A percentile compares a stretch with the other conserved stretches of the same genome.
phyloP scores from a whole-genome alignment of 2,797 vertebrate species.

The Neostethus bicornis region DNA sequence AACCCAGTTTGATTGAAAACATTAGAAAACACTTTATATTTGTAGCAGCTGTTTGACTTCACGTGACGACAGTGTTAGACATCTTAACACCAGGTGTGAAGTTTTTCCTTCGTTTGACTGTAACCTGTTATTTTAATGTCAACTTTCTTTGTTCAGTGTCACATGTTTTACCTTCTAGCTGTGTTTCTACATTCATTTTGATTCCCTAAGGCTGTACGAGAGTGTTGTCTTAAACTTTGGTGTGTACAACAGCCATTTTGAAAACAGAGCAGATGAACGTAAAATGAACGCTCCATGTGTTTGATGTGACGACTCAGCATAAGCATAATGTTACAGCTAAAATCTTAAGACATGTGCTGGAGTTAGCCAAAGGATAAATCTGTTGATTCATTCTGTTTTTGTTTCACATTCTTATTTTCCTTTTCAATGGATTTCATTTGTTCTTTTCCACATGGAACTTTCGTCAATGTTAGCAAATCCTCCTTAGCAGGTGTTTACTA shows the following conservation, averaged over 20 bases:
- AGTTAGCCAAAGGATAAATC: slow-evolving; percentile 20
- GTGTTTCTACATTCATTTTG: slow-evolving; percentile 91
- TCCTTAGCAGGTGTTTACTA: slow-evolving; percentile 28
- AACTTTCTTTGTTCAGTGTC: slow-evolving; percentile 15
- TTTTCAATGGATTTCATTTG: neutral
- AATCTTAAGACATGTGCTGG: slow-evolving; percentile 18
- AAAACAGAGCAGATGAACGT: slow-evolving; percentile 59
- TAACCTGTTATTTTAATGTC: slow-evolving; percentile 18
- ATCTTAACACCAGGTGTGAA: slow-evolving; percentile 35
- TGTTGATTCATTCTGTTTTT: slow-evolving; percentile 13
- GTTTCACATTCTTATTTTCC: slow-evolving; percentile 1
- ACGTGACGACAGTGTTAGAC: slow-evolving; percentile 38
- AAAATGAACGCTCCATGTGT: slow-evolving; percentile 20
- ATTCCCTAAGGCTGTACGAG: slow-evolving; percentile 70
- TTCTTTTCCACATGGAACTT: slow-evolving; percentile 20
- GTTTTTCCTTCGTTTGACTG: slow-evolving; percentile 29
- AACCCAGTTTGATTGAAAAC: slow-evolving; percentile 11
- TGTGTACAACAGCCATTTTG: slow-evolving; percentile 83
- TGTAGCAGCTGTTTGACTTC: slow-evolving; percentile 25
- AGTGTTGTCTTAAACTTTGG: slow-evolving; percentile 85
- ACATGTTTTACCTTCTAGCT: slow-evolving; percentile 62
- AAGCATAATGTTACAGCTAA: slow-evolving; percentile 28
- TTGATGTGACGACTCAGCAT: slow-evolving; percentile 25
- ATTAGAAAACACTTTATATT: slow-evolving; percentile 21
- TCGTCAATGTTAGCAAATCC: slow-evolving; percentile 28